Evolutionary conservation across 1,140 invertebrate species (phyloP).

Genomic region (Aphelenchoides fujianensis): DNA sequence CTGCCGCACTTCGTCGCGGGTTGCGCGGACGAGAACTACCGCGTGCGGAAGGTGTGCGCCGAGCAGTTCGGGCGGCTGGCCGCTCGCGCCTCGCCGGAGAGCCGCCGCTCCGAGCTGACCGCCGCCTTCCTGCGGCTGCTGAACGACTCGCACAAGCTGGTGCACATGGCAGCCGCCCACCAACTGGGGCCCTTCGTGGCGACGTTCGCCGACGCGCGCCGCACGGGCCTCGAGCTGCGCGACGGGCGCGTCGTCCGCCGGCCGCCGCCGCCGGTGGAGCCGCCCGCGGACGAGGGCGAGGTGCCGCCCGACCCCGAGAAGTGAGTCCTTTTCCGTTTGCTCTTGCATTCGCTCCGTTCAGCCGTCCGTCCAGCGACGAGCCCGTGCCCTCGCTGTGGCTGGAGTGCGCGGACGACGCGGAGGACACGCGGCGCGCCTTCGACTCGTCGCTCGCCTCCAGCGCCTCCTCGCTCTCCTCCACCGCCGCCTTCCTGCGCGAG

Average conservation of each 20-base stretch:
- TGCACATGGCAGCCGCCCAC: slow-evolving; percentile 14
- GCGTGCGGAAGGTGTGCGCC: slow-evolving; percentile 36
- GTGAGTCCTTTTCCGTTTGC: not conserved
- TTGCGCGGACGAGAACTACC: slow-evolving; percentile 14
- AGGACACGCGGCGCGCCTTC: not conserved
- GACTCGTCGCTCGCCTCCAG: not conserved
- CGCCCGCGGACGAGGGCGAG: not conserved
- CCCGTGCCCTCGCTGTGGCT: not conserved
- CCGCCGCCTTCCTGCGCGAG: too few relatives aligned
- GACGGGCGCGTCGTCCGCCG: not conserved
- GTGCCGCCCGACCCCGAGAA: not conserved
- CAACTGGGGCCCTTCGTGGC: slow-evolving; percentile 38
- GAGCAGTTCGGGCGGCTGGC: slow-evolving; percentile 34
- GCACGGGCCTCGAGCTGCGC: slow-evolving; percentile 22
- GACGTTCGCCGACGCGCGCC: slow-evolving; percentile 28
- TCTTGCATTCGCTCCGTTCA: not conserved
- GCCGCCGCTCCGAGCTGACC: slow-evolving; percentile 17
- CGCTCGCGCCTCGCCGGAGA: slow-evolving; percentile 16
- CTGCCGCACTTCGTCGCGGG: slow-evolving; percentile 22
- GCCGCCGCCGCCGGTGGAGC: not conserved
- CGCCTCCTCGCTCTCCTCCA: too few relatives aligned
- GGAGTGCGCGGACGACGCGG: not conserved
- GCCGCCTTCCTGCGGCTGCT: slow-evolving; percentile 27
- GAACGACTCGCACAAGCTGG: slow-evolving; percentile 18
- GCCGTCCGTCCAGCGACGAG: not conserved